These are phyloP conservation scores for Acanthosepion pharaonis DNA, from an alignment of 2,888 invertebrate genomes.

Conservation along the genomic window DNA sequence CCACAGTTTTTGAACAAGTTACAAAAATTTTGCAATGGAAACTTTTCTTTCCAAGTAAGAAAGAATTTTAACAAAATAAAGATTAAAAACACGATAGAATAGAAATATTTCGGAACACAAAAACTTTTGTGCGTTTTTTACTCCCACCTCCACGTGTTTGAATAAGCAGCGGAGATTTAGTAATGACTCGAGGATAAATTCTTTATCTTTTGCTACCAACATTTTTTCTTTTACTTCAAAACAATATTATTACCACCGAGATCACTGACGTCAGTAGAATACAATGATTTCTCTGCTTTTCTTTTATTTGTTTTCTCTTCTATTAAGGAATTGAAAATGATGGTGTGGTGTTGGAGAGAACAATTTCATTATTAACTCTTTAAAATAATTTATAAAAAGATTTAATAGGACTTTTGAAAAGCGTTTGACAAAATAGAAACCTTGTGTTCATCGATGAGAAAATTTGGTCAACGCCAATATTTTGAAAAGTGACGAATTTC, in stretches of 20 bases:
- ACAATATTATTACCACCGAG: constrained; percentile 20
- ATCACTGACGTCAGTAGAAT: neutral
- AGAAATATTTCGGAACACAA: neutral
- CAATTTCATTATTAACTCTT: constrained; percentile 33
- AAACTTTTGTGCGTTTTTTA: neutral
- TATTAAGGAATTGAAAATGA: neutral
- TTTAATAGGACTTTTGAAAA: constrained; percentile 20
- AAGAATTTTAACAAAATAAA: neutral
- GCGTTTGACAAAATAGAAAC: constrained; percentile 33
- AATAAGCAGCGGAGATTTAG: neutral
- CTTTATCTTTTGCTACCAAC: neutral
- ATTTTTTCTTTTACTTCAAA: neutral
- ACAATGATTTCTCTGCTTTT: neutral
- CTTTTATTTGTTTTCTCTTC: neutral
- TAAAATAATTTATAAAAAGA: constrained; percentile 18
- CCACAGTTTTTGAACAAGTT: neutral
- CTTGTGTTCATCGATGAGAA: neutral
- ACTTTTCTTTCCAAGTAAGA: neutral
- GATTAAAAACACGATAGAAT: too few species aligned
- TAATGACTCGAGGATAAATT: neutral
- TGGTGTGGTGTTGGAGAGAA: neutral
- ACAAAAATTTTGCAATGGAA: neutral
- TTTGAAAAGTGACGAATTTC: neutral
- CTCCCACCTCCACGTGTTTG: neutral
- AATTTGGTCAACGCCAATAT: neutral